These are phyloP conservation scores for Tetramorium bicarinatum DNA, from an alignment of 2,888 invertebrate species.

Conservation along the genomic window DNA sequence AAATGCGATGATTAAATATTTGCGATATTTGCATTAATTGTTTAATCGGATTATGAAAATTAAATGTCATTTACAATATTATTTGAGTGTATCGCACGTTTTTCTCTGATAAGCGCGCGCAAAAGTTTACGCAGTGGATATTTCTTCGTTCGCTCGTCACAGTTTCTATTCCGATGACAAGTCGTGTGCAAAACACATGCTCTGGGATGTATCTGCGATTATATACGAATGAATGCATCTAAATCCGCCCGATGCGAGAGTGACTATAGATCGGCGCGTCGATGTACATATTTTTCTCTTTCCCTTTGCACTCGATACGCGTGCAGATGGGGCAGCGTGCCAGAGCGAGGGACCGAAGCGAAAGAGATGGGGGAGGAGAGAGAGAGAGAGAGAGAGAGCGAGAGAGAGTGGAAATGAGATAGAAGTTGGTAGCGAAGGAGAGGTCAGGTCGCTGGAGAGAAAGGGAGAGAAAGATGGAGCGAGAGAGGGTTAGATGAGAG, in stretches of 20 bases:
- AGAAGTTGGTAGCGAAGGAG: conserved; percentile 50
- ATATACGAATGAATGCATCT: conserved; percentile 39
- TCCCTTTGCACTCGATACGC: conserved; percentile 55
- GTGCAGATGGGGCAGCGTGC: conserved; percentile 66
- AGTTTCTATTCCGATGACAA: conserved; percentile 8
- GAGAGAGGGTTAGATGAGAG: conserved; percentile 25
- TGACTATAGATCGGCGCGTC: conserved; percentile 23
- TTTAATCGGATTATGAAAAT: background rate
- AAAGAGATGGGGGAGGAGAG: background rate
- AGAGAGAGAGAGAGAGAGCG: background rate
- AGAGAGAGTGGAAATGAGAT: conserved; percentile 59
- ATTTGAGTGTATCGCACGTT: background rate
- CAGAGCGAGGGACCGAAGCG: conserved; percentile 41
- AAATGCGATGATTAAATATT: background rate
- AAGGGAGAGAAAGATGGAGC: conserved; percentile 39
- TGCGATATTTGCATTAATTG: background rate
- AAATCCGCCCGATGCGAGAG: conserved; percentile 11
- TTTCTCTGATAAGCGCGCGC: background rate
- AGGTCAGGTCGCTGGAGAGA: conserved; percentile 55
- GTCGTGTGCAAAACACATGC: conserved; percentile 8
- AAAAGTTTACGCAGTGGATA: background rate
- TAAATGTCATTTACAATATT: background rate
- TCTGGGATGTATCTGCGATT: conserved; percentile 35
- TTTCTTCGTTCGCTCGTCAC: background rate
- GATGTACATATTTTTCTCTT: conserved; percentile 51